phyloP scores from a whole-genome alignment of 2,113 vertebrate species.

The Hyla sarda region DNA sequence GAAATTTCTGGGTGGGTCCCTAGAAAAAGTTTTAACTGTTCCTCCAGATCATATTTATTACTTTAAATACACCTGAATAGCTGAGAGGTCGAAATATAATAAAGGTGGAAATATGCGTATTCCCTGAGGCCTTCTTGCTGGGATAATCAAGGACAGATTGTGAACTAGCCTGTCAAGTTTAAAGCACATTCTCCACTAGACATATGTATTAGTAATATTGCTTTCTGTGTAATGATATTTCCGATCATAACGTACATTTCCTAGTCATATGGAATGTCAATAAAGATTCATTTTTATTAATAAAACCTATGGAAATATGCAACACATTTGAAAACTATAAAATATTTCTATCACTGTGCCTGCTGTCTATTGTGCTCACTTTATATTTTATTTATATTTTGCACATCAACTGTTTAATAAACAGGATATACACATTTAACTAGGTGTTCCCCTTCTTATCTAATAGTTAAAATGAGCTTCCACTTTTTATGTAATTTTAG shows the following conservation, averaged over 20 bases:
- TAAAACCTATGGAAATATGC: constrained; percentile 18
- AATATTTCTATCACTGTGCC: not conserved
- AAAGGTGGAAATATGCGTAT: constrained; percentile 36
- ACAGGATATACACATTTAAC: too few species aligned
- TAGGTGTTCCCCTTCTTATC: too few species aligned
- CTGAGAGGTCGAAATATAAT: constrained; percentile 32
- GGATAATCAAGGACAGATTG: constrained; percentile 32
- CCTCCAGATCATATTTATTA: constrained; percentile 42
- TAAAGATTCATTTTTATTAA: constrained; percentile 5
- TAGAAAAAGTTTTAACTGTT: constrained; percentile 20
- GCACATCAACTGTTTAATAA: not conserved
- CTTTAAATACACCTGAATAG: constrained; percentile 25
- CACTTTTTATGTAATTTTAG: too few species aligned
- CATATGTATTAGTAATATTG: not conserved
- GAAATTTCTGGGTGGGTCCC: too few species aligned
- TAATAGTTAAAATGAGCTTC: too few species aligned
- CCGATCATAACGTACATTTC: constrained; percentile 24
- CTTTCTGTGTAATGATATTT: not conserved
- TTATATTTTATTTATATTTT: not conserved
- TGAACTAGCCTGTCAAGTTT: not conserved
- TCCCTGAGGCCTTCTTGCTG: constrained; percentile 28
- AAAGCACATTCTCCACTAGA: constrained; percentile 20
- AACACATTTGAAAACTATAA: not conserved
- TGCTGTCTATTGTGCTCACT: not conserved
- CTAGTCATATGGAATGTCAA: constrained; percentile 17